Evolutionary conservation across 2,888 invertebrate species (phyloP), one percentile per base, ranked within the genome.

Genomic region (Slavum lentiscoides): DNA sequence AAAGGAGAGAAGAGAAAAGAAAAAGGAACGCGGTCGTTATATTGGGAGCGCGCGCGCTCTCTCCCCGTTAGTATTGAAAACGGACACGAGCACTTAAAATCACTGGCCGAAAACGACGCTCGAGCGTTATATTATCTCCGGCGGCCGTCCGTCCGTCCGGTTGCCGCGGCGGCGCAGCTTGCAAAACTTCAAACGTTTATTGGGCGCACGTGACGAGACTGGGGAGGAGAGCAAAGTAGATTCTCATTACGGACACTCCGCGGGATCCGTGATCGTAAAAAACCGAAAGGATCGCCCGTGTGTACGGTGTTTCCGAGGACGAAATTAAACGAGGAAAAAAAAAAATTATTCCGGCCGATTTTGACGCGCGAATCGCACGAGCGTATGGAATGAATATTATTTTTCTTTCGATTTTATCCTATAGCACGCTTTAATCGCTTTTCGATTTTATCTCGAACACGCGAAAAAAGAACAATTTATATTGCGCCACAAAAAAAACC

Each of bases 101-200:
- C 77, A 77, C 70, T 70, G 77, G 77, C 77, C 77, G 77, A 77
- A 70, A 77, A 77, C 69, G 62, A 70, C 69, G 62, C 61, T 77
- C 37, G 69, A n/a, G 74, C 49, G 77, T 77, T 68, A 69, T 77
- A 69, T 77, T 77, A 69, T 77, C 59, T 77, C 69, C 76, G 68
- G 30, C 49, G 39, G 8, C 39, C 37, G 69, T 7, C 30, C n/a
- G 58, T 61, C 58, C 37, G 69, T 7, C 30, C n/a, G 58, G 5
- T 21, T 7, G 37, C 17, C 30, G 30, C 30, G 30, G 30, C 30
- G 30, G 30, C 30, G 30, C 30, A 30, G 30, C 30, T 30, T 4
- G n/a, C n/a, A n/a, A n/a, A n/a, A n/a, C n/a, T n/a, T 4, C 30
- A 30, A 4, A 30, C 30, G 7, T 77, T 69, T 77, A 69, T 77